Base-by-base conservation (phyloP, 2,113 vertebrate species). In the Calyptomena viridis region DNA sequence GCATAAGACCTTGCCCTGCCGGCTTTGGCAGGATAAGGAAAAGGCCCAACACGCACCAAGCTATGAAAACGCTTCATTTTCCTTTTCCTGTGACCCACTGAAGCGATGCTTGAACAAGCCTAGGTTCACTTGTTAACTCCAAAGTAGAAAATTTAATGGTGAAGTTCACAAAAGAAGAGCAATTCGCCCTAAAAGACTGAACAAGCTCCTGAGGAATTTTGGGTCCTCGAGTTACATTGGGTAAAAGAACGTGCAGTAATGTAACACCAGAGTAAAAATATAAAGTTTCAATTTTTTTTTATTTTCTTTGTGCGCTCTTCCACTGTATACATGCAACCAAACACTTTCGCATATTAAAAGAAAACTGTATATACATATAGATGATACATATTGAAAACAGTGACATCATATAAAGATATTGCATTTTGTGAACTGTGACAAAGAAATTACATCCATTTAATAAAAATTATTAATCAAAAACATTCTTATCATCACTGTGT, bases 241-340 rank as follows among this genome's bases (percentile, higher is more conserved):
- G 69, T 84, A 74, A 96, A 91, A 85, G 50, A 91, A 84, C 47
- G 8, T 60, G 66, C 46, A 98, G 91, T 82, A 97, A 97, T 19
- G 33, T 95, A 95, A 97, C 91, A 96, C 89, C 94, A 97, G 68
- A 93, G 91, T 91, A 79, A 80, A 95, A 84, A 94, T 77, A 87
- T 95, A 84, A 97, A 94, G 76, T 97, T 97, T 97, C 92, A 81
- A 55, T 27, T 78, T 84, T 75, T 59, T 86, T 98, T 98, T 98
- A 98, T 98, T 98, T 97, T 97, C 91, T 79, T 97, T 97, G 97
- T 98, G 96, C 92, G 84, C 93, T 77, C 56, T 93, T 89, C 78
- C 96, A 96, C 85, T 96, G 94, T 96, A 90, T 97, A 94, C 95
- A 98, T 96, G 97, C 97, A 97, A 93, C 71, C 53, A 97, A 96